Percentiles rank a stretch among this genome's conserved stretches.
phyloP scores from a whole-genome alignment of 2,797 vertebrate species.

The Melanotaenia parkinsoni region DNA sequence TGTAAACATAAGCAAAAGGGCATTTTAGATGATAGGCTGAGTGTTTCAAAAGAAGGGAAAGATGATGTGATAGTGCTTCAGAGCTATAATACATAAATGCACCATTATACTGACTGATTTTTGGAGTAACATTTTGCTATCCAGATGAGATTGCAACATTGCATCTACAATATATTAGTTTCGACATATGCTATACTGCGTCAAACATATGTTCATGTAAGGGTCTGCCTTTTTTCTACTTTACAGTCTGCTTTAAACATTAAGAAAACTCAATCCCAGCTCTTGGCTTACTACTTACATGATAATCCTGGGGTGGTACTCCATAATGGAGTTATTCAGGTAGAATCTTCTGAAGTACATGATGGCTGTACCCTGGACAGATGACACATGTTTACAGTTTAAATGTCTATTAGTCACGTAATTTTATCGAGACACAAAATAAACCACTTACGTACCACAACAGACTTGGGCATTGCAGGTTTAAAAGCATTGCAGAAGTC shows the following conservation, averaged over 20 bases:
- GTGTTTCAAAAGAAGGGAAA: background rate
- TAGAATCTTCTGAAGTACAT: constrained; percentile 98
- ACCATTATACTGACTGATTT: background rate
- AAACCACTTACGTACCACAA: constrained; percentile 83
- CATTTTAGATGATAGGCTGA: background rate
- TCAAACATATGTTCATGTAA: background rate
- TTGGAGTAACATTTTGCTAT: background rate
- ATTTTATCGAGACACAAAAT: background rate
- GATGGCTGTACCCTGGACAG: constrained; percentile 89
- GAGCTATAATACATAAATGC: too few relatives aligned
- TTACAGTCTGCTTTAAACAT: background rate
- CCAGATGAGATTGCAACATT: background rate
- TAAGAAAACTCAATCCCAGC: background rate
- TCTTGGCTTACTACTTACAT: constrained; percentile 87
- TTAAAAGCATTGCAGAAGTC: constrained; percentile 94
- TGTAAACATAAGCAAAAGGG: background rate
- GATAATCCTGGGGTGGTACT: constrained; percentile 94
- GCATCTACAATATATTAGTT: background rate
- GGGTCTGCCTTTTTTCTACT: background rate
- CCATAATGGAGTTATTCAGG: constrained; percentile 97
- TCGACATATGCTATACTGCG: background rate
- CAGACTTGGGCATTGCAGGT: constrained; percentile 93
- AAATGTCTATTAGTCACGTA: background rate
- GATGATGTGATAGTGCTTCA: background rate
- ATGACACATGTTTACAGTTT: constrained; percentile 14